These are phyloP conservation scores for Cuculus canorus DNA, from an alignment of 2,797 vertebrate genomes.

Conservation along the genomic window DNA sequence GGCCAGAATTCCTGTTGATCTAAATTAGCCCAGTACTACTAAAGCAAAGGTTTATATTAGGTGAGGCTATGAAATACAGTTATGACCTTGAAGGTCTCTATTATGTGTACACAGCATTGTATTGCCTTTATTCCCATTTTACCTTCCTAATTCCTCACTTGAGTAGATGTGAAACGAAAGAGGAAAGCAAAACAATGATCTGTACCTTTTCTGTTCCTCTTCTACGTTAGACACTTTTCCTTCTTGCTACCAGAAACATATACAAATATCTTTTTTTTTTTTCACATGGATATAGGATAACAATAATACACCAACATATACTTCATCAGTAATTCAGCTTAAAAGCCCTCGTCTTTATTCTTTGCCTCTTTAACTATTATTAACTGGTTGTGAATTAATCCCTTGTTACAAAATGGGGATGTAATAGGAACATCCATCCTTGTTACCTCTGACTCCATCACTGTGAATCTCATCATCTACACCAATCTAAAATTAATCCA, in stretches of 20 bases:
- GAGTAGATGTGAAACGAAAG: not conserved
- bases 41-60: not conserved
- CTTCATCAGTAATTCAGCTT: not conserved
- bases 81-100: not conserved
- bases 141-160: not conserved
- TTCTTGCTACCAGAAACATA: not conserved
- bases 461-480: not conserved
- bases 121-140: not conserved
- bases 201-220: not conserved
- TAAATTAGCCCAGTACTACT: not conserved
- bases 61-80: not conserved
- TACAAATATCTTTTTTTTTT: not conserved
- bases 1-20: constrained; percentile 1
- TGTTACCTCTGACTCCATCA: not conserved
- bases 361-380: not conserved
- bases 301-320: not conserved
- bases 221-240: not conserved
- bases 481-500: not conserved
- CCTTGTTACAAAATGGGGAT: not conserved
- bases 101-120: not conserved
- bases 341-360: not conserved
- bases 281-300: not conserved
- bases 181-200: not conserved
- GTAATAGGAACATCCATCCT: not conserved
- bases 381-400: not conserved